phyloP scores from a whole-genome alignment of 2,888 invertebrate genomes.

The Drosophila hamatofila region DNA sequence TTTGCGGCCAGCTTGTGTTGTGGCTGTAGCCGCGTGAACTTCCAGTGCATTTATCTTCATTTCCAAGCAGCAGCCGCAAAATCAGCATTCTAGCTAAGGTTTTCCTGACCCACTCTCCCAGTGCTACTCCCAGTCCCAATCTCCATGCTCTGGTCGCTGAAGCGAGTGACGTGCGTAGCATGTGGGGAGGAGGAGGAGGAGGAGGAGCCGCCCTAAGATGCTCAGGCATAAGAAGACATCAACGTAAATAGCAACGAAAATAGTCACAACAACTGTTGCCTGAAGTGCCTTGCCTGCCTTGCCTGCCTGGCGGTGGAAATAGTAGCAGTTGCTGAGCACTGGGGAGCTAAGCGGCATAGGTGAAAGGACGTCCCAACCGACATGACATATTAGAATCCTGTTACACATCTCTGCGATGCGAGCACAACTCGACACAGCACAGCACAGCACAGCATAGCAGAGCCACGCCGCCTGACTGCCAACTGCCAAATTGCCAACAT shows the following conservation, averaged over 20 bases:
- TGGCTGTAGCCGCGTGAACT: conserved; percentile 73
- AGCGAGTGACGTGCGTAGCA: conserved; percentile 49
- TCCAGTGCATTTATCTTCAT: conserved; percentile 83
- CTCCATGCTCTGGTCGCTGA: conserved; percentile 37
- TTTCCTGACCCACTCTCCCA: conserved; percentile 1
- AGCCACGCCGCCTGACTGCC: conserved; percentile 70
- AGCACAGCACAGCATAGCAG: conserved; percentile 29
- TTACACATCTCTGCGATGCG: conserved; percentile 56
- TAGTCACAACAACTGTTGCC: conserved; percentile 70
- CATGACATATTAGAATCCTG: conserved; percentile 80
- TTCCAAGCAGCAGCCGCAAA: conserved; percentile 54
- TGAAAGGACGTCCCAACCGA: conserved; percentile 75
- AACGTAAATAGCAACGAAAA: conserved; percentile 61
- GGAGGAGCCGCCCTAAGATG: conserved; percentile 32
- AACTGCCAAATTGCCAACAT: conserved; percentile 81
- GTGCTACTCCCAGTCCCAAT: conserved; percentile 1
- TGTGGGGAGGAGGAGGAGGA: neutral
- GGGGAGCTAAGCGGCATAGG: conserved; percentile 46
- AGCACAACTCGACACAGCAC: conserved; percentile 30
- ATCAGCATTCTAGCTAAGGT: conserved; percentile 42
- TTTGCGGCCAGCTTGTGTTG: conserved; percentile 71
- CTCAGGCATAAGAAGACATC: conserved; percentile 57
- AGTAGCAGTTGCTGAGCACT: conserved; percentile 18
- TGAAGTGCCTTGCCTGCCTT: conserved; percentile 31
- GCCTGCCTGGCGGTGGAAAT: conserved; percentile 8